Base-by-base conservation (phyloP, 2,797 vertebrate species). In the Varecia variegata region DNA sequence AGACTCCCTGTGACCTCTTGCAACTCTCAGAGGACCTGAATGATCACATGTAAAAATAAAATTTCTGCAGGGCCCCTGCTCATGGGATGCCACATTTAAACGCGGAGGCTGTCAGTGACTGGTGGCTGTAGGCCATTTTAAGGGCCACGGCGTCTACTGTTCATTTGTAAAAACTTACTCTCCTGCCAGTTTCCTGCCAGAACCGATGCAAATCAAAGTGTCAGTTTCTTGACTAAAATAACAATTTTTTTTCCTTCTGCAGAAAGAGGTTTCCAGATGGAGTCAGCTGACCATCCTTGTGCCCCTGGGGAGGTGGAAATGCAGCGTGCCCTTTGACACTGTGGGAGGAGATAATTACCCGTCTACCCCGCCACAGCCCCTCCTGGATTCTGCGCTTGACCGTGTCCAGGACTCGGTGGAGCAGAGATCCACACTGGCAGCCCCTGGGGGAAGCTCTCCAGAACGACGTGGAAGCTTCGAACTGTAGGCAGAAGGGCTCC, bases 221-320 rank as follows among this genome's bases (percentile, higher is more conserved):
- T 96, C 88, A 76, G 60, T 79, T 96, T 97, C 88, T 84, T 65
- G 17, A 97, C 83, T 93, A 70, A 95, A 94, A 89, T 89, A 76
- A 88, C 54, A 43, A 50, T 40, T 76, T 76, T 56, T 62, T 54
- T 17, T 12, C 45, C 54, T 94, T 87, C 50, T 93, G 85, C 50
- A 58, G 67, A 94, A 93, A 82, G 18, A 88, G 27, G n/a, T 93
- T 97, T 97, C 93, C 92, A 52, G 68, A 65, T 87, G 38, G 43
- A 90, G n/a, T 95, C 38, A 62, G 38, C 17, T 30, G 52, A 35
- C 27, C 56, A 23, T 92, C 62, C 50, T 40, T 30, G 25, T 40
- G 71, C 38, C 92, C 43, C 71, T 10, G 7, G 94, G 77, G 56
- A 96, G 32, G 65, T 68, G 6, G 62, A 60, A 74, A 7, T 54